phyloP scores from a whole-genome alignment of 2,888 invertebrate genomes.

The Torymus auratus region DNA sequence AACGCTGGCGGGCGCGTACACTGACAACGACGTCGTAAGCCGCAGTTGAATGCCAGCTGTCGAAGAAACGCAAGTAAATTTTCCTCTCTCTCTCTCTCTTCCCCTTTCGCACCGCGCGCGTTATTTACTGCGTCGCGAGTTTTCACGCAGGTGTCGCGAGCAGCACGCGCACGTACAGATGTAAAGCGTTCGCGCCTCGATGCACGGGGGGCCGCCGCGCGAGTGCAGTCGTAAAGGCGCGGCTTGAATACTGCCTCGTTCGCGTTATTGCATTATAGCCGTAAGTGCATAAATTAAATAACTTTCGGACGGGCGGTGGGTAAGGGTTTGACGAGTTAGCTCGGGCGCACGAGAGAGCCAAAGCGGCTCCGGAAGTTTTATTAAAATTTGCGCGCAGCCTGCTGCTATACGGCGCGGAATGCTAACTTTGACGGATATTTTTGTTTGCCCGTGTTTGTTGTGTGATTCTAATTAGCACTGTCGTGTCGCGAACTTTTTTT shows the following conservation, averaged over 20 bases:
- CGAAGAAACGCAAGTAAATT: conserved; percentile 38
- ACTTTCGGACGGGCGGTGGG: conserved; percentile 29
- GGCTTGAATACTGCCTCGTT: conserved; percentile 50
- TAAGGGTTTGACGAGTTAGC: not conserved
- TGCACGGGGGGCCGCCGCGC: conserved; percentile 24
- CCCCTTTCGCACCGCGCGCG: conserved; percentile 28
- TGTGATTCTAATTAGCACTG: too few relatives aligned
- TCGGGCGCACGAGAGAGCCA: not conserved
- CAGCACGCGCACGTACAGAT: not conserved
- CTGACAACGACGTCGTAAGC: not conserved
- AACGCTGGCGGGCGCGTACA: too few relatives aligned
- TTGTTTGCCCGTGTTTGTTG: not conserved
- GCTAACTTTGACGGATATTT: conserved; percentile 4
- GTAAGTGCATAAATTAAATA: conserved; percentile 48
- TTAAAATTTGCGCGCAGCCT: conserved; percentile 5
- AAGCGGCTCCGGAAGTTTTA: conserved; percentile 2
- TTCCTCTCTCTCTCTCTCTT: not conserved
- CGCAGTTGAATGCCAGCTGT: conserved; percentile 16
- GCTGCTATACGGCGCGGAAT: not conserved
- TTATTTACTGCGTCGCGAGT: conserved; percentile 18
- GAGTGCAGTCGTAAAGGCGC: conserved; percentile 29
- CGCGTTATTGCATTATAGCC: conserved; percentile 32
- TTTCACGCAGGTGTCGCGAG: not conserved
- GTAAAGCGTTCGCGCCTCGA: conserved; percentile 20
- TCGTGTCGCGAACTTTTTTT: too few relatives aligned